phyloP scores from a whole-genome alignment of 2,888 invertebrate genomes.

The Unio pictorum region DNA sequence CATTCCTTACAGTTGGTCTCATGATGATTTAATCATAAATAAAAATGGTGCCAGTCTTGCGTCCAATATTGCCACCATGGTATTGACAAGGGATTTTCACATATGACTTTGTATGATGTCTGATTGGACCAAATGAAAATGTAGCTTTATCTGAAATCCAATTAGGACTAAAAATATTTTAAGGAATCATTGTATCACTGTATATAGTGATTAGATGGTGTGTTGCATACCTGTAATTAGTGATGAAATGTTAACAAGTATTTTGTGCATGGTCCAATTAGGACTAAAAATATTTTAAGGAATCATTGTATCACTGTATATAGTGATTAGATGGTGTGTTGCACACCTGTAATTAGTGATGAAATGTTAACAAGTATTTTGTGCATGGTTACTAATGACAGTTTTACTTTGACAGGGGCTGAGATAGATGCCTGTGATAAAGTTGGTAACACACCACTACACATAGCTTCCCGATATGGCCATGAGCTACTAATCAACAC shows the following conservation, averaged over 20 bases:
- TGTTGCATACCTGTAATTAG: background rate
- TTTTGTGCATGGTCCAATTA: background rate
- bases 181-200: too few relatives aligned
- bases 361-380: background rate
- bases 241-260: background rate
- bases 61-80: too few relatives aligned
- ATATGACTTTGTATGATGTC: too few relatives aligned
- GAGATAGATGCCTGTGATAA: slow-evolving; percentile 76
- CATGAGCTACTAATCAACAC: slow-evolving; percentile 76
- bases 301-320: background rate
- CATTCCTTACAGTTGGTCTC: too few relatives aligned
- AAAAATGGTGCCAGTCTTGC: too few relatives aligned
- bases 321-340: background rate
- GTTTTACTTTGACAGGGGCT: slow-evolving; percentile 65
- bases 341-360: background rate
- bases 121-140: too few relatives aligned
- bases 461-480: slow-evolving; percentile 79
- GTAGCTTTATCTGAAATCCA: too few relatives aligned
- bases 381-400: slow-evolving; percentile 7
- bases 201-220: background rate
- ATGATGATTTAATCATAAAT: too few relatives aligned
- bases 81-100: too few relatives aligned
- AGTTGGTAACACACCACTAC: slow-evolving; percentile 77
- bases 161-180: too few relatives aligned
- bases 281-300: too few relatives aligned